phyloP scores from a whole-genome alignment of 30 jellyfish, hydroid and myxozoan genomes.

The Cassiopea xamachana region DNA sequence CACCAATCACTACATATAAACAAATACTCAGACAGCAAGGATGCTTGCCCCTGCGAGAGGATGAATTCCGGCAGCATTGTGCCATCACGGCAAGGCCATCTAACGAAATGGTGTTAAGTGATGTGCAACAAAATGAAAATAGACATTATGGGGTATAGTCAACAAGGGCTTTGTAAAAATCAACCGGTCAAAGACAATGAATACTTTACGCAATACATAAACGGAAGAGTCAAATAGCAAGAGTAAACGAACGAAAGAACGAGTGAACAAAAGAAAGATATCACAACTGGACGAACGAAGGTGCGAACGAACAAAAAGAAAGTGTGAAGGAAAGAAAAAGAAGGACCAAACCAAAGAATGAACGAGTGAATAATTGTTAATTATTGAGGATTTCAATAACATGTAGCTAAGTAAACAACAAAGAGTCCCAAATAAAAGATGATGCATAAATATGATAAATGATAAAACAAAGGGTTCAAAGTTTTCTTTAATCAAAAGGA shows the following conservation, averaged over 20 bases:
- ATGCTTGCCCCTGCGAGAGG: conserved; percentile 83
- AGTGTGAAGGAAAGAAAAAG: background rate
- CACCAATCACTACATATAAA: conserved; percentile 81
- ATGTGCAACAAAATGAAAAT: background rate
- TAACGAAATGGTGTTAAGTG: background rate
- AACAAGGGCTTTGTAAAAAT: too few relatives aligned
- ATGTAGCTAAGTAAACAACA: too few relatives aligned
- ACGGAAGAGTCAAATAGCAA: too few relatives aligned
- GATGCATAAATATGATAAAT: too few relatives aligned
- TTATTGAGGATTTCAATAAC: too few relatives aligned
- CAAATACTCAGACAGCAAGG: conserved; percentile 69
- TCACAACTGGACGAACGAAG: background rate
- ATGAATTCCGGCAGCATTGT: conserved; percentile 86
- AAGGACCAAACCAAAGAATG: background rate
- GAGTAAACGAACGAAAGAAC: too few relatives aligned
- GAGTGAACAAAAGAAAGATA: background rate
- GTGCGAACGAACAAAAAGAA: background rate
- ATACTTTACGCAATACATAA: too few relatives aligned
- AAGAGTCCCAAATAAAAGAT: too few relatives aligned
- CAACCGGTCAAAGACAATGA: too few relatives aligned
- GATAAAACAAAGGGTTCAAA: background rate
- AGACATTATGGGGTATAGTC: too few relatives aligned
- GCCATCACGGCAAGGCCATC: conserved; percentile 65
- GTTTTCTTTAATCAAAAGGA: conserved; percentile 20
- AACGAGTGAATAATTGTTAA: background rate